These are phyloP conservation scores for Drosophila repleta DNA, from an alignment of 1,140 invertebrate genomes.

Conservation along the genomic window DNA sequence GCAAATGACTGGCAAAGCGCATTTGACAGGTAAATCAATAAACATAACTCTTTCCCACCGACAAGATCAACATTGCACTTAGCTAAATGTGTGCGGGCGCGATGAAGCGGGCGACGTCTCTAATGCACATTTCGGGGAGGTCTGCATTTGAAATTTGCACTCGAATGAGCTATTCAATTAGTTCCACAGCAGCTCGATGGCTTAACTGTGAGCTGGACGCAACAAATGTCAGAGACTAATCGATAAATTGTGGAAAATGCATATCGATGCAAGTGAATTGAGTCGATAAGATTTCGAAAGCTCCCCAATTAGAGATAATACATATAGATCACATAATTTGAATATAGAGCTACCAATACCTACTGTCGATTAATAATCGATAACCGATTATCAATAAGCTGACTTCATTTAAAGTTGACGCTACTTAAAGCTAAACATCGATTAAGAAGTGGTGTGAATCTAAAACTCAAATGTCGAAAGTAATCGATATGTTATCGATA, in stretches of 20 bases:
- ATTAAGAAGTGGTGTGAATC: too few relatives aligned
- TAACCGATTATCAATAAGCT: neutral
- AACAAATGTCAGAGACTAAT: neutral
- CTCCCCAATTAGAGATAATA: too few relatives aligned
- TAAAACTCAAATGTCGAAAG: too few relatives aligned
- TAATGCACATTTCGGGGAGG: conserved; percentile 36
- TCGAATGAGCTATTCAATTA: conserved; percentile 60
- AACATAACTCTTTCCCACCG: conserved; percentile 57
- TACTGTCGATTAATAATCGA: neutral
- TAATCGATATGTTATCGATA: neutral
- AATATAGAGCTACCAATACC: neutral
- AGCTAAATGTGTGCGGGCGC: conserved; percentile 16
- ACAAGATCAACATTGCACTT: conserved; percentile 59
- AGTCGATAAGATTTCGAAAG: too few relatives aligned
- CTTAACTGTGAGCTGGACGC: conserved; percentile 35
- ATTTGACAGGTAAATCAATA: conserved; percentile 74
- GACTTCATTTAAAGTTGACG: too few relatives aligned
- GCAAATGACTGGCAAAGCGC: conserved; percentile 56
- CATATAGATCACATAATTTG: neutral
- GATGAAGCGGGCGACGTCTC: neutral
- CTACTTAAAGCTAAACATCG: too few relatives aligned
- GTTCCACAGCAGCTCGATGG: conserved; percentile 41
- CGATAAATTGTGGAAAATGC: conserved; percentile 12
- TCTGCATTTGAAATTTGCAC: conserved; percentile 47
- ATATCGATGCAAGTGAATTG: conserved; percentile 5